Percentiles rank a stretch among this genome's conserved stretches.
phyloP scores from a whole-genome alignment of 2,888 invertebrate species.

The Pyrochroa serraticornis region DNA sequence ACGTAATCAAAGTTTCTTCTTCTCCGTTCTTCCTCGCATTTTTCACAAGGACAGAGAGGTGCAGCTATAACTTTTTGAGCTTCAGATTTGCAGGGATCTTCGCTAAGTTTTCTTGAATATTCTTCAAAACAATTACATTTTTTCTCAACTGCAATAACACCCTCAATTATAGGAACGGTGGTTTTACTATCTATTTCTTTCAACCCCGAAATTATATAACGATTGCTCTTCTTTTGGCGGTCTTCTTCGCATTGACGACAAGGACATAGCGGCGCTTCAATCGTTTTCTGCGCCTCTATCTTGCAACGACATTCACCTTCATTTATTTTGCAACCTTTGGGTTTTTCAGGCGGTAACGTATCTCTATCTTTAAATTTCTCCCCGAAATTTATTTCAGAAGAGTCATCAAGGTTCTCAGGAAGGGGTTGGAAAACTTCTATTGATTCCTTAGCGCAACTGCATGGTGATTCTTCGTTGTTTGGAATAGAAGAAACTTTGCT shows the following conservation, averaged over 20 bases:
- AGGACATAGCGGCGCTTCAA: constrained; percentile 25
- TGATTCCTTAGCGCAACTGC: background rate
- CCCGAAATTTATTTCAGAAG: background rate
- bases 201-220: constrained; percentile 37
- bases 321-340: background rate
- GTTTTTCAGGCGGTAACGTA: background rate
- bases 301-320: constrained; percentile 28
- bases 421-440: background rate
- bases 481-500: no score
- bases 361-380: background rate
- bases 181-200: constrained; percentile 26
- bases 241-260: constrained; percentile 30
- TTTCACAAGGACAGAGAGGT: constrained; percentile 38
- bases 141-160: constrained; percentile 30
- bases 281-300: constrained; percentile 13
- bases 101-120: constrained; percentile 20
- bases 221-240: constrained; percentile 21
- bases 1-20: constrained; percentile 34
- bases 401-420: background rate
- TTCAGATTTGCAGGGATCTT: constrained; percentile 34
- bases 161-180: constrained; percentile 40
- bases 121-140: constrained; percentile 42
- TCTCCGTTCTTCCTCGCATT: constrained; percentile 32
- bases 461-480: no score
- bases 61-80: constrained; percentile 32